Evolutionary conservation across 2,888 invertebrate species (phyloP).

Genomic region (Lasioglossum oenotherae): DNA sequence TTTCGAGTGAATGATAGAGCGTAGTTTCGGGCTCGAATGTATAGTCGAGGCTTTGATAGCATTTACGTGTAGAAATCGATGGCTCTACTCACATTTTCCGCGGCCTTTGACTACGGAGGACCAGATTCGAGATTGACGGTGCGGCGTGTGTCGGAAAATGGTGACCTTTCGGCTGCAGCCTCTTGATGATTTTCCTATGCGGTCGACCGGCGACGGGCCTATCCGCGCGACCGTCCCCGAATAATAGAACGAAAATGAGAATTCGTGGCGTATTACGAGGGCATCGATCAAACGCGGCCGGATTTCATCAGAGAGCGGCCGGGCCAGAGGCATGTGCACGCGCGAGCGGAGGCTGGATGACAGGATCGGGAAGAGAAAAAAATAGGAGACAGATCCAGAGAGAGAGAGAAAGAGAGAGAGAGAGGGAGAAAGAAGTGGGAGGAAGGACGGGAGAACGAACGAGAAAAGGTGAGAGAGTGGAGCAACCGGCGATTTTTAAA

Average conservation of each 20-base stretch:
- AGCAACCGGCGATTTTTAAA: slow-evolving; percentile 48
- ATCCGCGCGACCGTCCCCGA: neutral
- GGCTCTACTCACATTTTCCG: neutral
- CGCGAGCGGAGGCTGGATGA: slow-evolving; percentile 19
- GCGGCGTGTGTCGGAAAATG: neutral
- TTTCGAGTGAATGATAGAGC: neutral
- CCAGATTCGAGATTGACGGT: neutral
- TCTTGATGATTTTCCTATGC: slow-evolving; percentile 5
- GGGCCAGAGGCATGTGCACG: neutral
- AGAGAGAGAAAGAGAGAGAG: neutral
- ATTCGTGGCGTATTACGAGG: slow-evolving; percentile 49
- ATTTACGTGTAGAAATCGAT: neutral
- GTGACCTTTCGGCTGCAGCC: neutral
- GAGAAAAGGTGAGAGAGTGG: neutral
- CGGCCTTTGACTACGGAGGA: neutral
- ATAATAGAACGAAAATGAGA: slow-evolving; percentile 41
- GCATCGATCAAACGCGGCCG: slow-evolving; percentile 44
- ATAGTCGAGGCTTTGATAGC: neutral
- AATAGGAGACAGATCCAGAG: neutral
- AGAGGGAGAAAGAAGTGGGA: neutral
- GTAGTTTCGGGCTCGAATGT: neutral
- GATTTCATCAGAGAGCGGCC: slow-evolving; percentile 26
- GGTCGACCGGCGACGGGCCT: neutral
- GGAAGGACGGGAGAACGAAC: neutral
- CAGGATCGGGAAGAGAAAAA: neutral